phyloP scores from a whole-genome alignment of 2,797 vertebrate genomes.

The Sebastes hubbsi region DNA sequence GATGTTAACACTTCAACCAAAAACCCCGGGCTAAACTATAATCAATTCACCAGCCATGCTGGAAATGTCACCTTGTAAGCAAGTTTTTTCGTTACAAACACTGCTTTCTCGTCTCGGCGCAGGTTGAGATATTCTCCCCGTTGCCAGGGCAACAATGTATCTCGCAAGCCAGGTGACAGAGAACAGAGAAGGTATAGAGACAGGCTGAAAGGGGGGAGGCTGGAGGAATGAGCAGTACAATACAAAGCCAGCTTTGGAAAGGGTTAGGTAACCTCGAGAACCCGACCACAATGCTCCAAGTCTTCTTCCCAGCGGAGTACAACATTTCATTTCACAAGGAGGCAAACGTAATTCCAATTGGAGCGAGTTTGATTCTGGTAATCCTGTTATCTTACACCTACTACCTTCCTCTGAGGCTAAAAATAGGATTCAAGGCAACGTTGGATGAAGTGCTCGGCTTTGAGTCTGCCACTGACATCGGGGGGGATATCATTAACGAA shows the following conservation, averaged over 20 bases:
- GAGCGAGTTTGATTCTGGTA: conserved; percentile 61
- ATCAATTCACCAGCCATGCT: conserved; percentile 54
- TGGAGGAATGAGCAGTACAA: conserved; percentile 52
- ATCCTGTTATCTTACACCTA: conserved; percentile 67
- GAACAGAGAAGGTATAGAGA: conserved; percentile 46
- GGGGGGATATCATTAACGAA: conserved; percentile 52
- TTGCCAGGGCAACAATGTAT: conserved; percentile 79
- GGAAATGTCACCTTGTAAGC: conserved; percentile 67
- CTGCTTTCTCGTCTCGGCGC: conserved; percentile 23
- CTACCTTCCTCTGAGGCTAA: conserved; percentile 64
- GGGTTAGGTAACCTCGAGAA: conserved; percentile 60
- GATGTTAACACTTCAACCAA: conserved; percentile 54
- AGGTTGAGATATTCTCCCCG: conserved; percentile 64
- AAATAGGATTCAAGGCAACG: conserved; percentile 52
- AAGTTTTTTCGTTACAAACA: conserved; percentile 54
- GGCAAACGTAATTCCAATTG: conserved; percentile 63
- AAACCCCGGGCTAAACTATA: conserved; percentile 47
- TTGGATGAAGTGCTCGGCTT: conserved; percentile 42
- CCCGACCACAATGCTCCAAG: conserved; percentile 29
- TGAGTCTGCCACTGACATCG: conserved; percentile 51
- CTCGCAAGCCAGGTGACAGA: conserved; percentile 62
- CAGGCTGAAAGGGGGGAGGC: conserved; percentile 32
- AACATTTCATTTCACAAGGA: conserved; percentile 62
- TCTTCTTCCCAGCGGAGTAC: conserved; percentile 41
- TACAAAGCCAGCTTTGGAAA: conserved; percentile 49